Base-by-base conservation (phyloP, 2,797 vertebrate species). In the Neomorphus geoffroyi region DNA sequence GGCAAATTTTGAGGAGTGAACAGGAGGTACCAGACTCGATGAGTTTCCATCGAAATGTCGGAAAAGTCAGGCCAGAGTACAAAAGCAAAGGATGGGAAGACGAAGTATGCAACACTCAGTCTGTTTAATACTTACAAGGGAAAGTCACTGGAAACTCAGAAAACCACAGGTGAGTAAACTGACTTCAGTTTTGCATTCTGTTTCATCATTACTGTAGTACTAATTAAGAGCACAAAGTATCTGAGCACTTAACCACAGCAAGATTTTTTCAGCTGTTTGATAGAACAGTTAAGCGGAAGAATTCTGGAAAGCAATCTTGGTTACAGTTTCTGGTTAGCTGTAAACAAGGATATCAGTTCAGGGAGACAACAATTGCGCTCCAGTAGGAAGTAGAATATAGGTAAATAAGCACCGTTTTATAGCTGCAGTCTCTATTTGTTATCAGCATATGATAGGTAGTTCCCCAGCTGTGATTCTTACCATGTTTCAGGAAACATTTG, bases 81-180 rank as follows among this genome's bases (percentile, higher is more conserved):
- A 98, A 99, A 99, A 99, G 99, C 99, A 99, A 99, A 99, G 99
- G 99, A 99, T 99, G 99, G 99, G 98, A 99, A 99, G 98, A 98
- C 99, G 92, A 99, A 99, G 98, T 99, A 99, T 98, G 99, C 99
- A 87, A 99, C 99, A 93, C 99, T 99, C 99, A 99, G 99, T 99
- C 99, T 99, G 92, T 99, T 99, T 98, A 99, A 99, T 97, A 99
- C 99, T 62, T 99, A 99, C 97, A 99, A 99, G 97, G 99, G 99
- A 95, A 99, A 99, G 97, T 99, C 99, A 97, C 97, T 99, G 98
- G 99, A 99, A 98, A 99, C 99, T 94, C 99, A 99, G 96, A 99
- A 99, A 98, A 99, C 99, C 97, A 99, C 99, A 98, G 99, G 99
- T 99, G 98, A 98, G 98, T 96, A 93, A 92, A 82, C 46, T 79